Evolutionary conservation across 2,797 vertebrate species (phyloP).

Genomic region (Myotis daubentonii): DNA sequence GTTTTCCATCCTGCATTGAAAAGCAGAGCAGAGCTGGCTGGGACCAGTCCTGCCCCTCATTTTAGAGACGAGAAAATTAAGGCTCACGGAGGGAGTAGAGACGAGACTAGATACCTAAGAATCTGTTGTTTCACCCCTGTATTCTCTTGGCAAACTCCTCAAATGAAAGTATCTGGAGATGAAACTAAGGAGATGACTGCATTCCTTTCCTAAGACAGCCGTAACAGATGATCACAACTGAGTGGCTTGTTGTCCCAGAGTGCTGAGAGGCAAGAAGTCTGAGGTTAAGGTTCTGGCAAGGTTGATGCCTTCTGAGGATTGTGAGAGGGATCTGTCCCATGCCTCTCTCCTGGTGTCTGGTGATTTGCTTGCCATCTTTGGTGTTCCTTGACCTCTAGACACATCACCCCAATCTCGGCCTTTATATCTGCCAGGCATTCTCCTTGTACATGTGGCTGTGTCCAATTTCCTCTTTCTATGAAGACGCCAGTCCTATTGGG

Average conservation of each 20-base stretch:
- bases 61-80: neutral
- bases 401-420: neutral
- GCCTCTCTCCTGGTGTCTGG: neutral
- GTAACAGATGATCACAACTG: fast-evolving
- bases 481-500: neutral
- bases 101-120: neutral
- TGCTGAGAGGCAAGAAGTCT: neutral
- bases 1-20: neutral
- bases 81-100: neutral
- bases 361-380: neutral
- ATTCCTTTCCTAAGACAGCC: neutral
- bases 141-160: neutral
- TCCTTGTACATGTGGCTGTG: neutral
- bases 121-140: neutral
- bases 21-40: neutral
- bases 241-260: neutral
- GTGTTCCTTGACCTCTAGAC: neutral
- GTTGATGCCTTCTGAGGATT: neutral
- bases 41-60: neutral
- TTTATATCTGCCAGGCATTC: neutral
- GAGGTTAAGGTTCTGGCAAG: neutral
- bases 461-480: neutral
- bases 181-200: neutral
- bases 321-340: fast-evolving
- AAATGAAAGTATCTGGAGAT: neutral